Evolutionary conservation across 2,888 invertebrate genomes (phyloP), one percentile per base, ranked within the genome.

Genomic region (Acronicta alni): DNA sequence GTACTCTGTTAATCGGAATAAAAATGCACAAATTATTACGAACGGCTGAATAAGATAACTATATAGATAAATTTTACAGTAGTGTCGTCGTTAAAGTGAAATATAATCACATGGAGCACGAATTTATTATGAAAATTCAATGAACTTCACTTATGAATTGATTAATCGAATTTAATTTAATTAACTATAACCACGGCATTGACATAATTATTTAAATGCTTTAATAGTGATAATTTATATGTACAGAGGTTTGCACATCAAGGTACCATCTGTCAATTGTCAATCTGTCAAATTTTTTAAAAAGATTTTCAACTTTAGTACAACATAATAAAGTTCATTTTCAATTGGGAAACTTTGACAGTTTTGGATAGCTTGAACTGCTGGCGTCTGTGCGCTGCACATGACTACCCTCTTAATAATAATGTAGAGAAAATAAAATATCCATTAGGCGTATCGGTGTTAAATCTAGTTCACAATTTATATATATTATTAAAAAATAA

Each of bases 381-480:
- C n/a, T n/a, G n/a, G n/a, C n/a, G n/a, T n/a, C n/a, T 35, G n/a
- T n/a, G 56, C n/a, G 38, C 75, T 77, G 79, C 87, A 83, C 88
- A 82, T 83, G 86, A 85, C 87, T 83, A 81, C 85, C 85, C 83
- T 64, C 71, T 72, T 77, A 77, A 79, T 79, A 80, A 83, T 77
- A 80, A 81, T 68, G 82, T 90, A 90, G 88, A 77, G 73, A 82
- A 86, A 84, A 86, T 85, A 81, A 80, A 85, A 82, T 90, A 90
- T 89, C 86, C 85, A 85, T 89, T 92, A 92, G 92, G 82, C 88
- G 90, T 92, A 89, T 93, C 86, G 91, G 87, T 93, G 93, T 93
- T 92, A 84, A 86, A 81, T 86, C 84, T 93, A 92, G 91, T 91
- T 91, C 89, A 91, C 90, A 83, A 83, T 87, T 88, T 89, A 86